Percentiles rank a stretch among this genome's conserved stretches.
Conservation (phyloP, 2,888 invertebrate species). For the Eulithis testata region DNA sequence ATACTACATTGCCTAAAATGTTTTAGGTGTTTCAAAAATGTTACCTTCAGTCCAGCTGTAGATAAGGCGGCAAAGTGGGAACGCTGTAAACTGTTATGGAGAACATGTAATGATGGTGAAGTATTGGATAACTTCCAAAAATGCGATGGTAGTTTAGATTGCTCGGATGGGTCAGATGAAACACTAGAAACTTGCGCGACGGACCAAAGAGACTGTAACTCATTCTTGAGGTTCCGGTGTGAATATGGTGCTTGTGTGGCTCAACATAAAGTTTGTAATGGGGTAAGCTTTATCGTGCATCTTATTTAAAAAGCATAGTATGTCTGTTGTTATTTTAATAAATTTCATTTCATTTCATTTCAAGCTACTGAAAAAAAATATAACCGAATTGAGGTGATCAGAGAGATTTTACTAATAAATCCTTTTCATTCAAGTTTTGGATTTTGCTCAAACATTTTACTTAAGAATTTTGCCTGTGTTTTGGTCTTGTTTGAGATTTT, state of each 20-base stretch:
- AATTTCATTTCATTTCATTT: too few relatives aligned
- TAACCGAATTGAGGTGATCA: too few relatives aligned
- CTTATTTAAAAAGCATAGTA: background rate
- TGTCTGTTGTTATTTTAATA: too few relatives aligned
- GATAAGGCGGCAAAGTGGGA: background rate
- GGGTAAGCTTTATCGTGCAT: slow-evolving; percentile 3
- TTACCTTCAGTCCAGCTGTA: slow-evolving; percentile 1
- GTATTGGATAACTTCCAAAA: background rate
- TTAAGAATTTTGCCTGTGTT: too few relatives aligned
- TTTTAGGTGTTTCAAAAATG: background rate
- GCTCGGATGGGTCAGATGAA: slow-evolving; percentile 21
- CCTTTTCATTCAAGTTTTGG: too few relatives aligned
- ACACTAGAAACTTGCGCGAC: slow-evolving; percentile 21
- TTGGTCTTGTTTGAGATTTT: background rate
- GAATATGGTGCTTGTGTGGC: slow-evolving; percentile 17
- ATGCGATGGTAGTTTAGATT: slow-evolving; percentile 20
- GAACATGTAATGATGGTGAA: slow-evolving; percentile 16
- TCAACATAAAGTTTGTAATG: slow-evolving; percentile 10
- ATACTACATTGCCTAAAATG: too few relatives aligned
- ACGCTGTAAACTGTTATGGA: background rate
- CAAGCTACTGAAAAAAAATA: too few relatives aligned
- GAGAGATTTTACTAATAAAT: too few relatives aligned
- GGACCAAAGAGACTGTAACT: slow-evolving; percentile 4
- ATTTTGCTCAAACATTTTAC: too few relatives aligned
- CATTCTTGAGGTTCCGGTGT: slow-evolving; percentile 10